Evolutionary conservation across 2,113 vertebrate species (phyloP).

Genomic region (Acrocephalus kingi): DNA sequence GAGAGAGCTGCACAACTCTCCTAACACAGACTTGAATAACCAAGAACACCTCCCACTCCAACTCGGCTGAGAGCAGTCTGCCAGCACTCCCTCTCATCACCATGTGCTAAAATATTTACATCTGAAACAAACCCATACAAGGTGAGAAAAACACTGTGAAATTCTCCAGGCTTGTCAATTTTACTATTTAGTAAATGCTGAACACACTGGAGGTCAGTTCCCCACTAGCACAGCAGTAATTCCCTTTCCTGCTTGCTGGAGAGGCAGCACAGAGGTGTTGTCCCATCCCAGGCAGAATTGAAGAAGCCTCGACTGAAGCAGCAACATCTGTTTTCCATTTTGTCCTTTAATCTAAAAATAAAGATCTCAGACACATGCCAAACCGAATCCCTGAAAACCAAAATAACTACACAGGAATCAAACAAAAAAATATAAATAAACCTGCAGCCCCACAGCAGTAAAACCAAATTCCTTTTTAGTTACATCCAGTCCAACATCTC

Average conservation of each 20-base stretch:
- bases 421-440: slow-evolving; percentile 68
- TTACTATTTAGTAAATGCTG: background rate
- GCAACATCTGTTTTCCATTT: slow-evolving; percentile 69
- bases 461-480: slow-evolving; percentile 56
- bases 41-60: background rate
- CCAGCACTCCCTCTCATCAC: background rate
- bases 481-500: slow-evolving; percentile 29
- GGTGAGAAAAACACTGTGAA: background rate
- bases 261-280: slow-evolving; percentile 9
- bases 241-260: background rate
- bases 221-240: background rate
- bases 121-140: background rate
- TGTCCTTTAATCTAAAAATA: slow-evolving; percentile 66
- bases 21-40: background rate
- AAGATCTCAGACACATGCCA: slow-evolving; percentile 51
- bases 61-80: background rate
- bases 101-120: background rate
- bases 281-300: background rate
- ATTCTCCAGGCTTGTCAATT: background rate
- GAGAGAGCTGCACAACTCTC: background rate
- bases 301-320: background rate
- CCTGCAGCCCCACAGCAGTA: slow-evolving; percentile 44
- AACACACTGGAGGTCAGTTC: background rate
- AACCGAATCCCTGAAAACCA: slow-evolving; percentile 61
- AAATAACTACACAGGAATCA: slow-evolving; percentile 60